Percentiles rank a stretch among this genome's conserved stretches.
phyloP scores from a whole-genome alignment of 2,113 vertebrate genomes.

The Aegotheles bennettii region DNA sequence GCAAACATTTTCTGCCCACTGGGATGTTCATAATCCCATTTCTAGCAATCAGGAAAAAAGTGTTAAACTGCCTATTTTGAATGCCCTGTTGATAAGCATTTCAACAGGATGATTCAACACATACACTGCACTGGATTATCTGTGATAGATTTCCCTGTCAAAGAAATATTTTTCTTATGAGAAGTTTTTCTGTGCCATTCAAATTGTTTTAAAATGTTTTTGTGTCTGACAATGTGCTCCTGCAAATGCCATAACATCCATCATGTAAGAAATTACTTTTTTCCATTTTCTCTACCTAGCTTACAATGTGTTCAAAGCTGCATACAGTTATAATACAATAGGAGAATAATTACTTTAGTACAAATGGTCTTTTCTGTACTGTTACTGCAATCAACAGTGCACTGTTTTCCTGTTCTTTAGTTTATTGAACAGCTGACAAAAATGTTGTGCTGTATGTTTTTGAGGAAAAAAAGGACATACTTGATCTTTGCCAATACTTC shows the following conservation, averaged over 20 bases:
- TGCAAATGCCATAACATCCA: not conserved
- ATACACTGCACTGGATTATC: not conserved
- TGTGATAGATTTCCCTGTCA: not conserved
- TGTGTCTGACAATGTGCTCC: not conserved
- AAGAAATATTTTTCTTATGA: not conserved
- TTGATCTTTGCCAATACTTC: not conserved
- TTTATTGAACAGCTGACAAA: not conserved
- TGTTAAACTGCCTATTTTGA: not conserved
- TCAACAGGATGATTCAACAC: not conserved
- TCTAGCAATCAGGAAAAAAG: not conserved
- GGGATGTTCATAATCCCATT: conserved; percentile 16
- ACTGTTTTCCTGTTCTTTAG: not conserved
- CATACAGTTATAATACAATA: not conserved
- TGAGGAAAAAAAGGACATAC: not conserved
- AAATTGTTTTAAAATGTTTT: not conserved
- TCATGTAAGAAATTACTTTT: not conserved
- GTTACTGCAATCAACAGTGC: not conserved
- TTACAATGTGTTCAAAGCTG: not conserved
- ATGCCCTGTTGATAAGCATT: not conserved
- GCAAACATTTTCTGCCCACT: not conserved
- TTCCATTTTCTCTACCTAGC: not conserved
- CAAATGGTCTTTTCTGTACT: not conserved
- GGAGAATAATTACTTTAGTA: not conserved
- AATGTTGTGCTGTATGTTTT: not conserved
- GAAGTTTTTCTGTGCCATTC: not conserved